These are phyloP conservation scores for Drosophila paranaensis DNA, from an alignment of 2,888 invertebrate species.

Conservation along the genomic window DNA sequence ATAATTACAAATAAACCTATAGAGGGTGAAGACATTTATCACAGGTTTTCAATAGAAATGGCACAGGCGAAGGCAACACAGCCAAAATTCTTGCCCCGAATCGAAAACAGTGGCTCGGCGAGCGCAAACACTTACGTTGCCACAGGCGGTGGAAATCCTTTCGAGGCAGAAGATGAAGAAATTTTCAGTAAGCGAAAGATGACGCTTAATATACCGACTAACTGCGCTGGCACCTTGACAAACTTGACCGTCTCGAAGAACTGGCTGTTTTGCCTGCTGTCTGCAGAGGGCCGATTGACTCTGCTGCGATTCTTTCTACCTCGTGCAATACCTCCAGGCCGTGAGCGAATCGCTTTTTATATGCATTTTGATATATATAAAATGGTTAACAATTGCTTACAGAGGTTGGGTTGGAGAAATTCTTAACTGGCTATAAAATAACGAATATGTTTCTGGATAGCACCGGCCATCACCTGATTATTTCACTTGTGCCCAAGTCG, in stretches of 20 bases:
- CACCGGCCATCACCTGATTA: conserved; percentile 92
- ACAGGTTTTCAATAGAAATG: conserved; percentile 33
- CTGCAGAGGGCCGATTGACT: conserved; percentile 87
- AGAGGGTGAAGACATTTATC: neutral
- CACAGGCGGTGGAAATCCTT: conserved; percentile 57
- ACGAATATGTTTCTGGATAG: conserved; percentile 88
- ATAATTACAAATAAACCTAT: neutral
- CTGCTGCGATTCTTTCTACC: conserved; percentile 93
- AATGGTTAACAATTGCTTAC: conserved; percentile 2
- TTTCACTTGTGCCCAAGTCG: conserved; percentile 88
- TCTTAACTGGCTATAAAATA: conserved; percentile 81
- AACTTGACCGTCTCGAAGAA: conserved; percentile 93
- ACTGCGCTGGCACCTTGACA: conserved; percentile 87
- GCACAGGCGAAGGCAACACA: conserved; percentile 56
- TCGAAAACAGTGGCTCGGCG: conserved; percentile 23
- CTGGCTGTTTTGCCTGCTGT: conserved; percentile 93
- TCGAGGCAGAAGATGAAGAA: conserved; percentile 87
- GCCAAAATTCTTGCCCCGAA: conserved; percentile 75
- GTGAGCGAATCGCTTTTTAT: conserved; percentile 84
- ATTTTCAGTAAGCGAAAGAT: conserved; percentile 95
- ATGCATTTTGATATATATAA: neutral
- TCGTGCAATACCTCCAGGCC: conserved; percentile 91
- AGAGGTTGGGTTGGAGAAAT: conserved; percentile 83
- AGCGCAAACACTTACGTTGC: conserved; percentile 34
- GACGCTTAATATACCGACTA: conserved; percentile 91